Conservation (phyloP, 1,140 invertebrate genomes). For the Yoshiicerus persimilis region DNA sequence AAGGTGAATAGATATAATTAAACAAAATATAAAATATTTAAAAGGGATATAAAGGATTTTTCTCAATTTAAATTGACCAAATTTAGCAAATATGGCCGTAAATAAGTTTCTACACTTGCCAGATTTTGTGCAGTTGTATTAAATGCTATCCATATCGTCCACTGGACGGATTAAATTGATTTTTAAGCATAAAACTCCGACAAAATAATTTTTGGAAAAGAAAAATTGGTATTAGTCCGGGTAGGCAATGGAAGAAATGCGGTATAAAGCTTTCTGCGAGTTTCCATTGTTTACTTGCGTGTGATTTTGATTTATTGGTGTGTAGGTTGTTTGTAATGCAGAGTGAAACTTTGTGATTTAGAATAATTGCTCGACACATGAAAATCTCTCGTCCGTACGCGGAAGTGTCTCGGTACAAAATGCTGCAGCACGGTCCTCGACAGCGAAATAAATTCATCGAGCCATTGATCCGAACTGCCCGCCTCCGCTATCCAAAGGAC, state of each 20-base stretch:
- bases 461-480: slow-evolving; percentile 56
- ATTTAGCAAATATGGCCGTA: no score
- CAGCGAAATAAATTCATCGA: slow-evolving; percentile 56
- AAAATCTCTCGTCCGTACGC: slow-evolving; percentile 25
- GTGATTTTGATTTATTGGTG: not conserved
- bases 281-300: not conserved
- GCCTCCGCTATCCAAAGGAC: slow-evolving; percentile 57
- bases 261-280: not conserved
- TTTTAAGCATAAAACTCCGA: no score
- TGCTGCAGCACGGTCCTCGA: slow-evolving; percentile 59
- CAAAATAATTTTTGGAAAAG: not conserved
- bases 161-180: no score
- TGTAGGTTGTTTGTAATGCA: not conserved
- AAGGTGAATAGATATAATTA: no score
- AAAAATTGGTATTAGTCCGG: not conserved
- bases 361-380: slow-evolving; percentile 27
- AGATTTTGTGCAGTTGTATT: no score
- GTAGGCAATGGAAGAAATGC: no score
- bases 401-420: slow-evolving; percentile 56
- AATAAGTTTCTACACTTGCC: no score
- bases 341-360: not conserved
- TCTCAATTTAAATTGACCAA: no score
- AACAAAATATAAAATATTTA: no score
- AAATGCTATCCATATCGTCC: no score
- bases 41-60: no score